phyloP scores from a whole-genome alignment of 2,797 vertebrate species.

The Cyprinella venusta region DNA sequence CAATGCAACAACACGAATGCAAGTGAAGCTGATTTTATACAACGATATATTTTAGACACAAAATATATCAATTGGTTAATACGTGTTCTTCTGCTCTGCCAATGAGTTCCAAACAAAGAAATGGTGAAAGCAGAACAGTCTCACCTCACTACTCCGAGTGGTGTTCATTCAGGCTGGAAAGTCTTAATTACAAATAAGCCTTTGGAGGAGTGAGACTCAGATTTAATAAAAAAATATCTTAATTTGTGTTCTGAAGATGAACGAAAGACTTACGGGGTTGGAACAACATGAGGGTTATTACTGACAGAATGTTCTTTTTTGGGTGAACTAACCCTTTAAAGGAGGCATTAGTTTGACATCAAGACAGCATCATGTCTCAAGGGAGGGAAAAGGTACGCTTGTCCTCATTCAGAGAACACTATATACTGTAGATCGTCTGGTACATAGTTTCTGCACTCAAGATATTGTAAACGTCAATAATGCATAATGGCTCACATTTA shows the following conservation, averaged over 20 bases:
- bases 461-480: constrained; percentile 25
- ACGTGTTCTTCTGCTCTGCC: not conserved
- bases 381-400: constrained; percentile 11
- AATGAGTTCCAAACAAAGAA: not conserved
- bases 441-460: constrained; percentile 19
- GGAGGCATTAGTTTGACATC: constrained; percentile 36
- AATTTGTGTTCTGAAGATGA: too few species aligned
- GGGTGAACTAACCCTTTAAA: constrained; percentile 26
- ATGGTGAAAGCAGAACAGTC: not conserved
- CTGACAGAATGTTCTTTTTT: too few species aligned
- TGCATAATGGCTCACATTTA: constrained; percentile 27
- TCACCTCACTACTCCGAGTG: fast-evolving
- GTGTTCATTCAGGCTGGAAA: not conserved
- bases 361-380: constrained; percentile 25
- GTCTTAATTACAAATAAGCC: too few species aligned
- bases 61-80: not conserved
- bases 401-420: not conserved
- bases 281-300: too few species aligned
- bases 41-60: not conserved
- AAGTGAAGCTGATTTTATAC: not conserved
- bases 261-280: too few species aligned
- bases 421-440: not conserved
- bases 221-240: too few species aligned
- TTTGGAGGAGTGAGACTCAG: too few species aligned
- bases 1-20: not conserved